Conservation (phyloP, 2,888 invertebrate species). For the Pelosia muscerda region DNA sequence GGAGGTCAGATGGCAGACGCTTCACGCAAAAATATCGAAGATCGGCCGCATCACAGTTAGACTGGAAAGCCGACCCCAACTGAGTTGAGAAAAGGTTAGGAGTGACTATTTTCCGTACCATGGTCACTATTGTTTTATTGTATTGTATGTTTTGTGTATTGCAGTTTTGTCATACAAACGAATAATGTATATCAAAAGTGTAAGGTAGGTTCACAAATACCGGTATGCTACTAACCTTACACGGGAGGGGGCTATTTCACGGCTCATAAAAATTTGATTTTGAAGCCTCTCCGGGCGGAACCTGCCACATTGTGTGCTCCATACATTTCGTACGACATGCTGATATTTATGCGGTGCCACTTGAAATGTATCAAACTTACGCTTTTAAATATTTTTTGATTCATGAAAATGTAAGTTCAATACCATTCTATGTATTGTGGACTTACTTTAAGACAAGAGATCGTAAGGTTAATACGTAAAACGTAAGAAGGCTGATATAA, state of each 20-base stretch:
- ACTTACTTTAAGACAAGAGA: neutral
- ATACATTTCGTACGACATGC: conserved; percentile 50
- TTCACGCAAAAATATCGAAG: no score
- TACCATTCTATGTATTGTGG: neutral
- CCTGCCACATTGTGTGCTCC: conserved; percentile 61
- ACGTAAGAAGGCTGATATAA: no score
- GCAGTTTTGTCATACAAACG: no score
- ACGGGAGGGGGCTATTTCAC: conserved; percentile 58
- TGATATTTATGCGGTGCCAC: conserved; percentile 38
- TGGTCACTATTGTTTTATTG: no score
- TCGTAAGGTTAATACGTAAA: no score
- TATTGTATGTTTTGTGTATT: no score
- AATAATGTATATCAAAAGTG: no score
- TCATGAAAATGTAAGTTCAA: conserved; percentile 14
- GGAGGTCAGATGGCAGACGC: no score
- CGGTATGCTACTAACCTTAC: conserved; percentile 20
- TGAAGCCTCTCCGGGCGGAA: conserved; percentile 52
- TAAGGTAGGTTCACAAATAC: neutral
- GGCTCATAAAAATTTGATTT: conserved; percentile 67
- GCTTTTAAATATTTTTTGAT: conserved; percentile 34
- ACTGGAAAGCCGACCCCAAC: no score
- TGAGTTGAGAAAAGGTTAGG: no score
- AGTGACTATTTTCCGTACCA: no score
- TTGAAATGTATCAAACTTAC: conserved; percentile 39
- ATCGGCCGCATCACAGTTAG: no score